Base-by-base conservation (phyloP, 1,140 invertebrate genomes). In the Panagrolaimus sp. region DNA sequence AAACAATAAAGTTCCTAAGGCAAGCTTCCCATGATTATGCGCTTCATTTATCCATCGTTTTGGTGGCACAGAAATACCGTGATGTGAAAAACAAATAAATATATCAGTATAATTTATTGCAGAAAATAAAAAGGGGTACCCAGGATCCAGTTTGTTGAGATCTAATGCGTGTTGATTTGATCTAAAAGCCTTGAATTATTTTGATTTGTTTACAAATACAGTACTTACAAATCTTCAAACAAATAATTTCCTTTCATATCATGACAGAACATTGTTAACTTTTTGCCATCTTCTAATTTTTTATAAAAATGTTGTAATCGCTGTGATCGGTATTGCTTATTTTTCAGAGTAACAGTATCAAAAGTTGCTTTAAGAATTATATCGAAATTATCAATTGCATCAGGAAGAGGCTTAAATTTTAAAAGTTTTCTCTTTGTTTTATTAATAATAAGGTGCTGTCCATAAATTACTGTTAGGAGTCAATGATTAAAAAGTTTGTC, bases 1-100 rank as follows among this genome's bases (percentile, higher is more conserved):
- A 57, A 57, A 57, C n/a, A 57, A 57, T 9, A 57, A 11, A 57
- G 51, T 57, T 23, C 51, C 51, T 27, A 57, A 57, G 11, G 27
- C 51, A 57, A 57, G 20, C 8, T 57, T 57, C 9, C 51, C 51
- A 16, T 57, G 51, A 57, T 57, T 57, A 16, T 57, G 51, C 20
- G 51, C n/a, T 57, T 57, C 51, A 11, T 57, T 27, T 25, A 57
- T 57, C 51, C 51, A 57, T 11, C 51, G 11, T 3, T 11, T 20
- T 0, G 51, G 51, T 16, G 51, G 51, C n/a, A 13, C 1, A 4
- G 51, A 57, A 25, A 57, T 16, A 27, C 20, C 27, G 11, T 57
- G 20, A 16, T 57, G 51, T 5, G 51, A 57, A 16, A 57, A 57
- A 27, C 20, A 57, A n/a, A 57, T 27, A 13, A 57, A 57, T 9